Evolutionary conservation across 2,113 vertebrate species (phyloP).

Genomic region (Caloenas nicobarica): DNA sequence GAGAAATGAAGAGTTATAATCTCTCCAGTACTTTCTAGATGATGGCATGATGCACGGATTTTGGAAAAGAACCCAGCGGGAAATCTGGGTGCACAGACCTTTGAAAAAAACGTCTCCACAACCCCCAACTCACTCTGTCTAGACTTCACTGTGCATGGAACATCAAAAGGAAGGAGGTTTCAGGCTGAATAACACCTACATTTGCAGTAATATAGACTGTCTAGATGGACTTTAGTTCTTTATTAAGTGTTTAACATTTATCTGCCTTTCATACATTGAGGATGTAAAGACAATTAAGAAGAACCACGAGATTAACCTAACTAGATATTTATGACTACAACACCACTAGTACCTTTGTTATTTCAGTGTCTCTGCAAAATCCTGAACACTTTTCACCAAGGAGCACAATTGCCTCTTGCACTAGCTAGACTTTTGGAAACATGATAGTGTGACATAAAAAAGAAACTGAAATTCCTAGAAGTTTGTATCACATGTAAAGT

Average conservation of each 20-base stretch:
- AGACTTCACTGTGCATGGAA: not conserved
- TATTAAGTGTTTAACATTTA: not conserved
- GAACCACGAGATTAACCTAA: not conserved
- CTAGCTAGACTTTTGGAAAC: not conserved
- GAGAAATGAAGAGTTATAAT: not conserved
- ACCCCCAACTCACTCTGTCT: not conserved
- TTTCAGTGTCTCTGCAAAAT: not conserved
- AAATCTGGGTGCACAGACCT: not conserved
- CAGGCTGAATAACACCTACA: not conserved
- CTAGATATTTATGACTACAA: not conserved
- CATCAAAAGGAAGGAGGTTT: not conserved
- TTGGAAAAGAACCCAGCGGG: not conserved
- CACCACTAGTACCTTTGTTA: not conserved
- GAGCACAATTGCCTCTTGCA: not conserved
- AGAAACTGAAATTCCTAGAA: not conserved
- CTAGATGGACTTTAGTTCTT: not conserved
- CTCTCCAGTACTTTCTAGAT: not conserved
- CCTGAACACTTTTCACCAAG: not conserved
- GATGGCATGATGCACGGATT: fast-evolving
- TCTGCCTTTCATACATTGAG: not conserved
- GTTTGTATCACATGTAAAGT: not conserved
- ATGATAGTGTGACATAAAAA: not conserved
- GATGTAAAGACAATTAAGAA: not conserved
- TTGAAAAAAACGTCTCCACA: not conserved
- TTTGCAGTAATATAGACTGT: not conserved